These are phyloP conservation scores for Oscheius sp. DNA, from an alignment of 2,888 invertebrate genomes.

Conservation along the genomic window DNA sequence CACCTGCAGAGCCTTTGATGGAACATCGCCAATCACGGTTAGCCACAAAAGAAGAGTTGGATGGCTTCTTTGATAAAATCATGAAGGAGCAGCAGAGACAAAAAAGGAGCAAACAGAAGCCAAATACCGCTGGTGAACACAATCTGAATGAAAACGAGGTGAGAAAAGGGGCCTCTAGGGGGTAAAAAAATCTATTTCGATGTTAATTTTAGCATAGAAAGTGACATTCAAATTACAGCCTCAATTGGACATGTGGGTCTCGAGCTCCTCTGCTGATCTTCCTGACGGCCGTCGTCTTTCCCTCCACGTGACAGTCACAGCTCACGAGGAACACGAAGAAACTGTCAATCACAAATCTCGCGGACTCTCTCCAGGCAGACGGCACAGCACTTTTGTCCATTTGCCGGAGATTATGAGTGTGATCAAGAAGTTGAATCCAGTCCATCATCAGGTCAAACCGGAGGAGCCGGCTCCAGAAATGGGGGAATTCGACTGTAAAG, in stretches of 20 bases:
- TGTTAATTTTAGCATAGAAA: background rate
- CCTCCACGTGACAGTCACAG: constrained; percentile 8
- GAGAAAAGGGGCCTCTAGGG: background rate
- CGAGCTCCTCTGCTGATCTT: background rate
- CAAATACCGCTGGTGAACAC: constrained; percentile 4
- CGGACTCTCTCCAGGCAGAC: background rate
- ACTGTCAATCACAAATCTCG: background rate
- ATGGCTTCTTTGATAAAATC: constrained; percentile 20
- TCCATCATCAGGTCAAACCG: background rate
- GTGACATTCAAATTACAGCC: too few species aligned
- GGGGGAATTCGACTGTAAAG: constrained; percentile 23
- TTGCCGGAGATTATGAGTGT: constrained; percentile 23
- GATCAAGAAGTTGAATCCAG: constrained; percentile 21
- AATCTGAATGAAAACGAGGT: background rate
- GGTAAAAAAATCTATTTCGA: background rate
- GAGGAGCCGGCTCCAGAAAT: constrained; percentile 17
- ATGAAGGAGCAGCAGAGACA: constrained; percentile 28
- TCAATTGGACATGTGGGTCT: constrained; percentile 21
- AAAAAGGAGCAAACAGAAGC: constrained; percentile 14
- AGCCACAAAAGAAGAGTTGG: constrained; percentile 24
- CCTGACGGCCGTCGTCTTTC: background rate
- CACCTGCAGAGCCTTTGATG: background rate
- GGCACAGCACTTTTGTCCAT: constrained; percentile 5
- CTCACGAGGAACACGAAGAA: constrained; percentile 4
- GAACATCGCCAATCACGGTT: constrained; percentile 20